Evolutionary conservation across 2,888 invertebrate genomes (phyloP).

Genomic region (Athripsodes cinereus): DNA sequence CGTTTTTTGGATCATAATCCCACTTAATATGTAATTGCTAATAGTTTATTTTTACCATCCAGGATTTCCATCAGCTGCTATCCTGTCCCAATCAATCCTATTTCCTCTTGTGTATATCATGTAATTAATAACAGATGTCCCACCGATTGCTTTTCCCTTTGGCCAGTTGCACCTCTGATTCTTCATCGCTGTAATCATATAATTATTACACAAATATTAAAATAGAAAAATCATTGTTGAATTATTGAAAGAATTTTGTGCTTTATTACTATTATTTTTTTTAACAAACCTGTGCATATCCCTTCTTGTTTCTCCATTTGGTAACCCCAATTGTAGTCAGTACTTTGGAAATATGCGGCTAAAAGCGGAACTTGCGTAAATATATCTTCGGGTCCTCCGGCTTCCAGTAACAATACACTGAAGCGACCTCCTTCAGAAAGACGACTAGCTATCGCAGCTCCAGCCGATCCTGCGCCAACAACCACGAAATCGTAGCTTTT

Average conservation of each 20-base stretch:
- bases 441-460: conserved; percentile 47
- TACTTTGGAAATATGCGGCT: conserved; percentile 53
- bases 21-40: background rate
- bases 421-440: conserved; percentile 39
- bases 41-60: conserved; percentile 59
- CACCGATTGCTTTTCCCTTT: conserved; percentile 54
- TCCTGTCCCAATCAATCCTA: conserved; percentile 62
- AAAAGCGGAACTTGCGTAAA: conserved; percentile 52
- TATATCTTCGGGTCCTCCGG: conserved; percentile 42
- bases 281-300: conserved; percentile 58
- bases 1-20: background rate
- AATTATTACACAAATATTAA: background rate
- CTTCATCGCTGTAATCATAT: conserved; percentile 34
- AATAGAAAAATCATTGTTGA: too few species aligned
- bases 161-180: conserved; percentile 42
- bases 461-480: conserved; percentile 55
- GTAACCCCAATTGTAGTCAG: conserved; percentile 66
- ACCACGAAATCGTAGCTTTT: conserved; percentile 51
- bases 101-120: conserved; percentile 74
- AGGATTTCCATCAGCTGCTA: conserved; percentile 62
- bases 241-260: too few species aligned
- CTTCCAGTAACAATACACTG: conserved; percentile 41
- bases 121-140: conserved; percentile 55
- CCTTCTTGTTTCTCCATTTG: conserved; percentile 57
- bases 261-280: too few species aligned